These are phyloP conservation scores for Apis mellifera DNA, from an alignment of 1,140 invertebrate genomes.

Conservation along the genomic window DNA sequence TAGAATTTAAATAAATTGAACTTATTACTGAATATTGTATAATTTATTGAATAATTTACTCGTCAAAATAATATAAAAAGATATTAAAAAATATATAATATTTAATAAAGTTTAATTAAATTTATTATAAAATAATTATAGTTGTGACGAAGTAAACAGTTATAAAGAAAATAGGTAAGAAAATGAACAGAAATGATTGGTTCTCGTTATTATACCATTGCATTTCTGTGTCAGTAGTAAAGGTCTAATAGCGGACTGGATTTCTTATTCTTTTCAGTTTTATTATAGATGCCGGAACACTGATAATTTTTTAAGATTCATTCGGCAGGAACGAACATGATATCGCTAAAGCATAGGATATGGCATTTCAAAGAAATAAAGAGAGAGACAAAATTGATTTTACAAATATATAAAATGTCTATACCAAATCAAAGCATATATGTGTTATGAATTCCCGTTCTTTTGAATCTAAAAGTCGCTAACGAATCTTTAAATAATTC, in stretches of 20 bases:
- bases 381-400: slow-evolving; percentile 44
- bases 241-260: slow-evolving; percentile 35
- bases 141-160: neutral
- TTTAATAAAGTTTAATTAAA: neutral
- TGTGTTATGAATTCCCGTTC: slow-evolving; percentile 7
- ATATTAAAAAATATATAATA: too few species aligned
- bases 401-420: slow-evolving; percentile 48
- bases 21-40: too few species aligned
- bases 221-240: slow-evolving; percentile 50
- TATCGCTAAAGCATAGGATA: neutral
- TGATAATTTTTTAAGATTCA: slow-evolving; percentile 20
- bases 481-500: neutral
- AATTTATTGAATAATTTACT: too few species aligned
- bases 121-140: neutral
- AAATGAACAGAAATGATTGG: slow-evolving; percentile 16
- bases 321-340: slow-evolving; percentile 16
- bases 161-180: neutral
- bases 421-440: slow-evolving; percentile 26
- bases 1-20: neutral
- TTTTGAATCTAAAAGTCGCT: neutral
- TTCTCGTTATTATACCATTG: slow-evolving; percentile 27
- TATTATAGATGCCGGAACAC: slow-evolving; percentile 20
- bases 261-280: slow-evolving; percentile 26
- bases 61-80: too few species aligned
- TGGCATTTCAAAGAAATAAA: slow-evolving; percentile 34